Percentiles rank a stretch among this genome's conserved stretches.
These are phyloP conservation scores for Seriola aureovittata DNA, from an alignment of 2,113 vertebrate species.

Conservation along the genomic window DNA sequence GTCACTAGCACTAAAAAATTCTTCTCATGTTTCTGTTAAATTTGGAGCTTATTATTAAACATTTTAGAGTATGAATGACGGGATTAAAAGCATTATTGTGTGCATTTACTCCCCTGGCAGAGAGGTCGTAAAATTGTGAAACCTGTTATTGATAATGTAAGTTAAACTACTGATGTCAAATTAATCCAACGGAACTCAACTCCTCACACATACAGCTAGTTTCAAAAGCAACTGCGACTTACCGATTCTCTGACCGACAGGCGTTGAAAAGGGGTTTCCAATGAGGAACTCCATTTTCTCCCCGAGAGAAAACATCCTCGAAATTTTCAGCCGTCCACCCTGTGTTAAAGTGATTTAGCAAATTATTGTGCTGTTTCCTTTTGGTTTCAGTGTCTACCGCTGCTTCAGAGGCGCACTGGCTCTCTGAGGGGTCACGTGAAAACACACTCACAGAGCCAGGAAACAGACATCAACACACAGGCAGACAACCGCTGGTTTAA, in stretches of 20 bases:
- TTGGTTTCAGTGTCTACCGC: constrained; percentile 21
- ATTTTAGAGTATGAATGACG: not conserved
- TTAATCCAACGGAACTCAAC: constrained; percentile 1
- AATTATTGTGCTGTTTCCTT: constrained; percentile 26
- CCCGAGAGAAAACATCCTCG: constrained; percentile 77
- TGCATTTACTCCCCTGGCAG: not conserved
- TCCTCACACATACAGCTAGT: not conserved
- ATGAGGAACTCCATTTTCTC: constrained; percentile 91
- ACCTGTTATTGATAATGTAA: not conserved
- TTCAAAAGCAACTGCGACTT: constrained; percentile 66
- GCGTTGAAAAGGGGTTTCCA: constrained; percentile 91
- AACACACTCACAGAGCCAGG: not conserved
- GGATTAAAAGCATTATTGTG: not conserved
- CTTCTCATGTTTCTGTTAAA: constrained; percentile 32
- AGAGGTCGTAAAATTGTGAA: not conserved
- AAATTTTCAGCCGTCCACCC: not conserved
- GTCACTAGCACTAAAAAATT: constrained; percentile 17
- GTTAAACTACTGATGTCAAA: not conserved
- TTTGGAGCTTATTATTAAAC: not conserved
- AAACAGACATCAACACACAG: not conserved
- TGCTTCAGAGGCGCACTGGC: constrained; percentile 30
- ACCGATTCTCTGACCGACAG: constrained; percentile 95
- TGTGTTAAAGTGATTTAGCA: rapidly evolving
- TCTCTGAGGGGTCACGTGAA: constrained; percentile 69
- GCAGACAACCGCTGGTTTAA: not conserved